A percentile compares a stretch with the other conserved stretches of the same genome.
Conservation (phyloP, 2,113 vertebrate genomes). For the Petrocephalus microphthalmus region DNA sequence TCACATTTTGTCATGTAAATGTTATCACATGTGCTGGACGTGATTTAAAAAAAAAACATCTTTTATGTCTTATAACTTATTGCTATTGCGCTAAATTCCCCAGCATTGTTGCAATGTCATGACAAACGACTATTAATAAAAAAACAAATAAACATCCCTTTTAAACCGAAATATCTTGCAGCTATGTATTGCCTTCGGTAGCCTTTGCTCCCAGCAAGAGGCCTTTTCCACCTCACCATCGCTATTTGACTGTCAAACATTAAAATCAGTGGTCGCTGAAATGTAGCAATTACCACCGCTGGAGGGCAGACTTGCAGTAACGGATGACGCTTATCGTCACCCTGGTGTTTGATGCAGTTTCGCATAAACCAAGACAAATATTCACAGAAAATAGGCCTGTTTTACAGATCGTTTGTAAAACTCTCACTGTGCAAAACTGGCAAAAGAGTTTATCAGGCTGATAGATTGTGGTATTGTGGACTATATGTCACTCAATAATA, state of each 20-base stretch:
- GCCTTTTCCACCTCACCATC: background rate
- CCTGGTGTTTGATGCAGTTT: background rate
- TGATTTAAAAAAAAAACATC: too few relatives aligned
- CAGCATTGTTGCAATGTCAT: background rate
- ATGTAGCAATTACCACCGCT: background rate
- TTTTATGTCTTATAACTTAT: background rate
- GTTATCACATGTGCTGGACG: background rate
- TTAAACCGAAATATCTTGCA: background rate
- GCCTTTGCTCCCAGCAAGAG: background rate
- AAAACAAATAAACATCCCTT: background rate
- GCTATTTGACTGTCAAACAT: background rate
- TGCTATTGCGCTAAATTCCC: background rate
- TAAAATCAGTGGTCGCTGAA: background rate
- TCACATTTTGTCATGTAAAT: background rate
- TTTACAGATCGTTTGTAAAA: background rate
- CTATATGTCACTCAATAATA: constrained; percentile 1
- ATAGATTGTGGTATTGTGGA: background rate
- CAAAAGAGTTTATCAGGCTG: background rate
- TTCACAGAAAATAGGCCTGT: background rate
- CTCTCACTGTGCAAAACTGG: background rate
- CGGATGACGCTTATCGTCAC: background rate
- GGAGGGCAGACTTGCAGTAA: constrained; percentile 1
- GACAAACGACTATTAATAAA: background rate
- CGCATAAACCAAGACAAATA: background rate
- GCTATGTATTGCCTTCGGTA: background rate